Evolutionary conservation across 1,140 invertebrate species (phyloP).

Genomic region (Hormaphis cornu): DNA sequence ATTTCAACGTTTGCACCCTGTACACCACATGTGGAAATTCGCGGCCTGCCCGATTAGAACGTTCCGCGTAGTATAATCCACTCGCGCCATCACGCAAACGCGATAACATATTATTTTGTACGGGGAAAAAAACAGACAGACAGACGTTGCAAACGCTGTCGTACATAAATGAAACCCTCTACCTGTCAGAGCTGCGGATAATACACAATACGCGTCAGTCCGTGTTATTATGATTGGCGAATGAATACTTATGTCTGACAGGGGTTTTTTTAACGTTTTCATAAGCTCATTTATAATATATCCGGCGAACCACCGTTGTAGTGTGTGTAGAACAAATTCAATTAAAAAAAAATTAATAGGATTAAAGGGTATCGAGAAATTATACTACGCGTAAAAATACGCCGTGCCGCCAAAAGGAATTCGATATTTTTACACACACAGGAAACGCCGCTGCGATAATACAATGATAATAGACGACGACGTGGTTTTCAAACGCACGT

Average conservation of each 20-base stretch:
- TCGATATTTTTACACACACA: neutral
- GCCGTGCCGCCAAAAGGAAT: slow-evolving; percentile 12
- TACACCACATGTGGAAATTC: slow-evolving; percentile 5
- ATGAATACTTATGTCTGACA: slow-evolving; percentile 24
- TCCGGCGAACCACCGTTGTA: slow-evolving; percentile 3
- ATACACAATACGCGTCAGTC: slow-evolving; percentile 25
- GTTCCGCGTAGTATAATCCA: neutral
- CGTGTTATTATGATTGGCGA: slow-evolving; percentile 31
- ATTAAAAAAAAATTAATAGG: slow-evolving; percentile 32
- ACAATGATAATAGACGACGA: too few species aligned
- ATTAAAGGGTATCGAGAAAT: slow-evolving; percentile 22
- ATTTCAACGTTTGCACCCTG: too few species aligned
- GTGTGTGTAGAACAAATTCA: slow-evolving; percentile 27
- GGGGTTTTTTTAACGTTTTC: slow-evolving; percentile 15
- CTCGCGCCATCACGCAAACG: neutral
- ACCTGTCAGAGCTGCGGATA: slow-evolving; percentile 10
- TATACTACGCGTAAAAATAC: neutral
- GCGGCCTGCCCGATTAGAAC: neutral
- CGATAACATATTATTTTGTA: too few species aligned
- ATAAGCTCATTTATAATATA: slow-evolving; percentile 31
- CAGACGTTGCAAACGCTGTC: slow-evolving; percentile 27
- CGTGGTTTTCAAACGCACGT: too few species aligned
- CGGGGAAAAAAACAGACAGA: neutral
- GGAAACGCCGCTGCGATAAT: slow-evolving; percentile 6
- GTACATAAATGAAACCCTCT: slow-evolving; percentile 28